Evolutionary conservation across 2,797 vertebrate genomes (phyloP).

Genomic region (Clamator glandarius): DNA sequence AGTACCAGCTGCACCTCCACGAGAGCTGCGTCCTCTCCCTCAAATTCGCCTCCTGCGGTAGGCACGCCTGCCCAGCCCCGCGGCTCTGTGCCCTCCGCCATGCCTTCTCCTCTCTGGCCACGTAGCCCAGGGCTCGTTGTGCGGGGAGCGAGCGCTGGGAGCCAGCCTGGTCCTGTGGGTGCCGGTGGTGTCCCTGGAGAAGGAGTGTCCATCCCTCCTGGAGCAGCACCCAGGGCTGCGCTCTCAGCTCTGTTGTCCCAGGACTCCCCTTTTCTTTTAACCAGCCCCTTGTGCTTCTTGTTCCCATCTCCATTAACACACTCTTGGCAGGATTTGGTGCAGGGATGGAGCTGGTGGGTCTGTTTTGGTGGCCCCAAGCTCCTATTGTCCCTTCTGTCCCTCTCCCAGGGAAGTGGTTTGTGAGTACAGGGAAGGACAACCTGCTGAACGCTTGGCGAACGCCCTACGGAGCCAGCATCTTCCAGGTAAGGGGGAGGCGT

Average conservation of each 20-base stretch:
- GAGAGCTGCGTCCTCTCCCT: slow-evolving; percentile 83
- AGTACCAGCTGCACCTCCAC: slow-evolving; percentile 83
- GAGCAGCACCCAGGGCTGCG: not conserved
- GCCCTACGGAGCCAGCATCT: slow-evolving; percentile 89
- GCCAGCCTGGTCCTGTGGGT: not conserved
- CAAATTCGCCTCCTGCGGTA: slow-evolving; percentile 86
- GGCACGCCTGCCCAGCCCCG: fast-evolving
- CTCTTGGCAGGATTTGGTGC: not conserved
- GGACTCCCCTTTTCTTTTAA: not conserved
- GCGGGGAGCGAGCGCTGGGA: fast-evolving
- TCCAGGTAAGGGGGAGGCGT: slow-evolving; percentile 77
- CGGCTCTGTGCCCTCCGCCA: not conserved
- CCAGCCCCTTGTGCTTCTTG: not conserved
- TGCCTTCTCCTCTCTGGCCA: not conserved
- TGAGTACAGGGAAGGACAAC: slow-evolving; percentile 60
- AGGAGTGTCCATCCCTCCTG: not conserved
- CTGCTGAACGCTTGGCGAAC: slow-evolving; percentile 86
- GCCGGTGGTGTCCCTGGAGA: not conserved
- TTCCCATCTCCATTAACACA: too few relatives aligned
- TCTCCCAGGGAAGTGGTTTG: slow-evolving; percentile 88
- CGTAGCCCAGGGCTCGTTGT: fast-evolving
- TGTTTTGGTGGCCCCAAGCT: not conserved
- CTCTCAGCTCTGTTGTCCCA: not conserved
- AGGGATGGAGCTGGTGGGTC: not conserved
- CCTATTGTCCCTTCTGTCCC: too few relatives aligned